Base-by-base conservation (phyloP, 2,888 invertebrate species). In the Eumerus sabulonum region DNA sequence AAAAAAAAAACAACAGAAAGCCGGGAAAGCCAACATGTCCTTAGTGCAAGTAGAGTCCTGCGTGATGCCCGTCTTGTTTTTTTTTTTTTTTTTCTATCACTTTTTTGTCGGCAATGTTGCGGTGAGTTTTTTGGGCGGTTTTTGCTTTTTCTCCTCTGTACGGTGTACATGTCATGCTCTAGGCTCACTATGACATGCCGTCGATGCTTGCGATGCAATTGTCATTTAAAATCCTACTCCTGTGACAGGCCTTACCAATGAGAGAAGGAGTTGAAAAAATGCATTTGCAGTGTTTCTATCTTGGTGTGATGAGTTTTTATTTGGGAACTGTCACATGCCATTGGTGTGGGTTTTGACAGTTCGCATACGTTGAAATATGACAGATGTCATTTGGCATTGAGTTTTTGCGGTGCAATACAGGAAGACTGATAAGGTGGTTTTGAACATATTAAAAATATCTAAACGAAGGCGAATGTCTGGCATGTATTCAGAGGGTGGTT, bases 201-300 rank as follows among this genome's bases (percentile, higher is more conserved):
- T 74, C 74, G 74, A 79, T 79, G 63, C 68, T 79, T 79, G 64
- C 74, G 64, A 74, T 79, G 79, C 79, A 79, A 79, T 79, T 79
- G 79, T 79, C 79, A 79, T 74, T 73, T 74, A 63, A 79, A 79
- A 79, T 74, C 60, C 74, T 74, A 74, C 79, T 54, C 63, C 54
- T 12, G 44, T 77, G 73, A 77, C 73, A 73, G 64, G 74, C 62
- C 42, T 62, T 57, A 38, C 7, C 27, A 27, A 27, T 4, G 19
- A 38, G 11, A 12, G 12, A 14, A 11, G 16, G 2, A 1, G 35
- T 14, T 27, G 36, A 44, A 38, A 50, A 79, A 74, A 73, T 79
- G 77, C 77, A 79, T 59, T 79, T 68, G 17, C 56, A 57, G 9
- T 67, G 27, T 16, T 13, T 67, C 57, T 77, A 59, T 67, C 62